Conservation (phyloP, 2,888 invertebrate species). For the Drosophila barbarae region DNA sequence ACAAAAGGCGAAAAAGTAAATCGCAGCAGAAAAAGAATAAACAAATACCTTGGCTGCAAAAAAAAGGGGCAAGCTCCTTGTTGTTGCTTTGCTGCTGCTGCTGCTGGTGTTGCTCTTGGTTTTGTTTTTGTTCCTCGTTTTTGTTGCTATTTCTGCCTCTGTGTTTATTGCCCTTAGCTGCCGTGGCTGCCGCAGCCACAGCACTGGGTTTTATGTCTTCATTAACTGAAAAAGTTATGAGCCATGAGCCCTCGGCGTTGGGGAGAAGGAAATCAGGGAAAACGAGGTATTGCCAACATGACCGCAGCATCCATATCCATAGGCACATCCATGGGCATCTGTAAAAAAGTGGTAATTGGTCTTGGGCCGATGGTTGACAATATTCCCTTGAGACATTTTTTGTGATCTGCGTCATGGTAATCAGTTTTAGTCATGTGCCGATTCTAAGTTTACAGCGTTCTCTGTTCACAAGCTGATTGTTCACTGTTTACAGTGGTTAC, state of each 20-base stretch:
- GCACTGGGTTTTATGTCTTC: conserved; percentile 75
- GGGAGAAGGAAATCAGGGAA: background rate
- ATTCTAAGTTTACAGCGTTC: conserved; percentile 16
- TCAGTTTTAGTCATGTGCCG: conserved; percentile 51
- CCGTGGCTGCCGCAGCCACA: conserved; percentile 46
- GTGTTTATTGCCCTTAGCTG: conserved; percentile 46
- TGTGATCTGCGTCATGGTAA: conserved; percentile 73
- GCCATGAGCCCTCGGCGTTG: conserved; percentile 41
- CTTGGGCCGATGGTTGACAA: conserved; percentile 62
- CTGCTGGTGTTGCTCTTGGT: conserved; percentile 16
- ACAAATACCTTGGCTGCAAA: conserved; percentile 40
- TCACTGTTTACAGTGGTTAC: conserved; percentile 16
- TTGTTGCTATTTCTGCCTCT: conserved; percentile 16
- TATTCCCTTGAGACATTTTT: conserved; percentile 35
- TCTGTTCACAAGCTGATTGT: background rate
- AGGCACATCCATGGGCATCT: conserved; percentile 25
- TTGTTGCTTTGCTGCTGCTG: conserved; percentile 24
- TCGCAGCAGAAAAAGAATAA: conserved; percentile 22
- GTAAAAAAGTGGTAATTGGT: conserved; percentile 60
- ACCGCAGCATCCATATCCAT: conserved; percentile 44
- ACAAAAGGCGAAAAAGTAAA: conserved; percentile 45
- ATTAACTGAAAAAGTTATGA: conserved; percentile 76
- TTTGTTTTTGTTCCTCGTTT: conserved; percentile 6
- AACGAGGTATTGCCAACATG: conserved; percentile 9
- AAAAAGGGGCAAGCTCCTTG: conserved; percentile 35